Base-by-base conservation (phyloP, 2,113 vertebrate genomes). In the Pavo muticus region DNA sequence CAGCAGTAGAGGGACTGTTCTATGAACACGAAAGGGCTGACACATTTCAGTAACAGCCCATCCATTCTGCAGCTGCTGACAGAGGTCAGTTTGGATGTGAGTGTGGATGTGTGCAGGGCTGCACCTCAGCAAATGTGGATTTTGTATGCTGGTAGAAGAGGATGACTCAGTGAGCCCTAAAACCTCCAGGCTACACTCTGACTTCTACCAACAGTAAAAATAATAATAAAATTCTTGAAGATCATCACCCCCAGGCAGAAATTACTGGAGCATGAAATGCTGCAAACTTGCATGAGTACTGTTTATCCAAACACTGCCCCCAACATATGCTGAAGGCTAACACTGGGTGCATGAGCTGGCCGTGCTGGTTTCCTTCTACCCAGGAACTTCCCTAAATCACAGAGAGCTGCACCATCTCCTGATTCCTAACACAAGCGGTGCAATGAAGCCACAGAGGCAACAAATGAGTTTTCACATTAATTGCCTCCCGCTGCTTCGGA, bases 261-360 rank as follows among this genome's bases (percentile, higher is more conserved):
- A 88, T 95, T 94, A 96, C 90, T 97, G 84, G 91, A 93, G 95
- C 93, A 88, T 60, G 69, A 95, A 91, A 95, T 90, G 75, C 54
- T 83, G 60, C 78, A 84, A 78, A 94, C 78, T 64, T 79, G 76
- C 64, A 60, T 50, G 47, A 50, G 71, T 44, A 92, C 45, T 94
- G 82, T 95, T 92, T 86, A 93, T 80, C 75, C 56, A 83, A 83
- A 67, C 79, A 39, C 54, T 77, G 56, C 52, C 56, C 70, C 35
- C 35, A 95, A 71, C 32, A 50, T 10, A 80, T 0, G 39, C 75
- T 88, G 32, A 91, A 88, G 90, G 79, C 82, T 90, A 95, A 83
- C 6, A 13, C 57, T 39, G 63, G 29, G 69, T 74, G 74, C 50
- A 56, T 32, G 57, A 91, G 75, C 82, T 82, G 63, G 59, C 48